Evolutionary conservation across 2,113 vertebrate species (phyloP), one percentile per base, ranked within the genome.

Genomic region (Pseudolaguvia tuberculata): DNA sequence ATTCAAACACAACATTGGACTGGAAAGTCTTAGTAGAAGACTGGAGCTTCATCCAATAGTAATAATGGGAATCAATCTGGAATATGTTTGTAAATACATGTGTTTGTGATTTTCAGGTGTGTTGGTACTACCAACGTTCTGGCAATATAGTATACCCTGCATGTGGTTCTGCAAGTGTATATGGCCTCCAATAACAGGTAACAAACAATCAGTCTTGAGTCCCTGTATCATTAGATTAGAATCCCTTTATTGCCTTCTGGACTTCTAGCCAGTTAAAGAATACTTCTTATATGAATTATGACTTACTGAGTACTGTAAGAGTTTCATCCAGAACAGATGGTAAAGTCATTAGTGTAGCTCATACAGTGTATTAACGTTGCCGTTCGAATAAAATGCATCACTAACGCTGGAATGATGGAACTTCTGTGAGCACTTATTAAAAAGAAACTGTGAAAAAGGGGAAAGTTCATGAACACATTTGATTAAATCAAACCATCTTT

Each of bases 401-500:
- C n/a, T 53, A 2, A 13, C 8, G 29, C 27, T 35, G 6, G 31
- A 35, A 35, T 35, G 3, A 35, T 35, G 3, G 3, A 35, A n/a
- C n/a, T 6, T 35, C 6, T 4, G 31, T 35, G 6, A 35, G 6
- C 6, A 56, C 55, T n/a, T n/a, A n/a, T n/a, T n/a, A n/a, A 56
- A 77, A 63, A 70, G 23, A 21, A 63, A 48, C 23, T 10, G 2
- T 29, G 47, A 47, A 48, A 35, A 68, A 45, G 63, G 61, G 78
- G 35, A 56, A 71, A 66, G 65, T 63, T 78, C 65, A 55, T 50
- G 58, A 59, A 70, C 14, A 7, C 35, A 31, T 53, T 78, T 62
- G 75, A 70, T 71, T 68, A 70, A 77, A 52, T 62, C 55, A 42
- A 15, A n/a, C 58, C 11, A 65, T 15, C 48, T 59, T 55, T 84